Evolutionary conservation across 2,888 invertebrate genomes (phyloP).

Genomic region (Leuctra nigra): DNA sequence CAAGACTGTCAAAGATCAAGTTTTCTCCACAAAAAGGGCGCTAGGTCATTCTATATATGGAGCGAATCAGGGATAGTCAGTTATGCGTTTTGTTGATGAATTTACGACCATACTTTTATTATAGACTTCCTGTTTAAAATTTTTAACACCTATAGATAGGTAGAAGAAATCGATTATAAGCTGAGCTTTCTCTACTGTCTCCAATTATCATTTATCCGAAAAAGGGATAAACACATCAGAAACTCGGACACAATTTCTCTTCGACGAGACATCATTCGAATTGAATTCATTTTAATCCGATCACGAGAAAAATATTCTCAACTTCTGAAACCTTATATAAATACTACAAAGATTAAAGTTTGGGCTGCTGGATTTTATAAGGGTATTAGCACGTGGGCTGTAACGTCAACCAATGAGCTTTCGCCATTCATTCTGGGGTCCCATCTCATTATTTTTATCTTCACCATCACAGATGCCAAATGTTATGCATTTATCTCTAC

Average conservation of each 20-base stretch:
- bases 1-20: not conserved
- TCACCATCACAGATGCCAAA: no score
- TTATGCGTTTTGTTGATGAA: not conserved
- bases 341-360: no score
- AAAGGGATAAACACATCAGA: slow-evolving; percentile 12
- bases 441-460: no score
- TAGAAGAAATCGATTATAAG: slow-evolving; percentile 9
- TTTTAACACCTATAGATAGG: slow-evolving; percentile 10
- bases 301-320: no score
- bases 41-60: slow-evolving; percentile 1
- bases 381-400: no score
- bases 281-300: no score
- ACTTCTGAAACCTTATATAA: no score
- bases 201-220: slow-evolving; percentile 12
- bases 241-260: not conserved
- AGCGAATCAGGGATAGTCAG: not conserved
- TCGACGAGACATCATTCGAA: no score
- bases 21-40: not conserved
- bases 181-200: slow-evolving; percentile 12
- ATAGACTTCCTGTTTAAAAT: slow-evolving; percentile 11
- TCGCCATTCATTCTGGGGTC: no score
- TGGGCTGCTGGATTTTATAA: no score
- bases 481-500: no score
- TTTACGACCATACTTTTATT: not conserved
- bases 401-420: no score